These are phyloP conservation scores for Rutpela maculata DNA, from an alignment of 2,888 invertebrate species.

Conservation along the genomic window DNA sequence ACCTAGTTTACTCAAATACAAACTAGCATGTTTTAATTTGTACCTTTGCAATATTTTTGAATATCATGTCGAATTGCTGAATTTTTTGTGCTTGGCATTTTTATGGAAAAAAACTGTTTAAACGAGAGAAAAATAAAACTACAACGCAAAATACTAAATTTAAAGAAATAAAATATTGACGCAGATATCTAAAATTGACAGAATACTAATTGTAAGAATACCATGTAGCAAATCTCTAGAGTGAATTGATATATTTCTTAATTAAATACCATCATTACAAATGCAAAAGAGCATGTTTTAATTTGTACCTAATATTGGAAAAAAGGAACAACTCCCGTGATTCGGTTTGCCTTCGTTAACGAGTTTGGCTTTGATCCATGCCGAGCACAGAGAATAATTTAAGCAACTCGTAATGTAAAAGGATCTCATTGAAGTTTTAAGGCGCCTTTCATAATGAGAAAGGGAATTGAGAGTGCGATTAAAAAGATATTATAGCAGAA, in stretches of 20 bases:
- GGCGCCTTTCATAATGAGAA: slow-evolving; percentile 32
- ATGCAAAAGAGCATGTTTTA: neutral
- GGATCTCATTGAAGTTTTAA: slow-evolving; percentile 34
- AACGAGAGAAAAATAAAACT: too few species aligned
- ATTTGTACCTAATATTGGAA: neutral
- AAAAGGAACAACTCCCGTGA: neutral
- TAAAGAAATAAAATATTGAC: too few species aligned
- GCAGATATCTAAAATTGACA: too few species aligned
- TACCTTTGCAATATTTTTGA: too few species aligned
- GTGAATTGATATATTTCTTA: neutral
- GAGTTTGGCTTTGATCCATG: neutral
- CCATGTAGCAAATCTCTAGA: too few species aligned
- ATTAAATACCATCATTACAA: neutral
- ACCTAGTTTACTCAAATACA: too few species aligned
- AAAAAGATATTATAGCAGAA: slow-evolving; percentile 50
- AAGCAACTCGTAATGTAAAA: slow-evolving; percentile 30
- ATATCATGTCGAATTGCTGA: too few species aligned
- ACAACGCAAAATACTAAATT: too few species aligned
- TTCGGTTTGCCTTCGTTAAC: slow-evolving; percentile 25
- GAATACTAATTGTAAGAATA: too few species aligned
- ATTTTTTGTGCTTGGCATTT: too few species aligned
- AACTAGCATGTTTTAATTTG: too few species aligned
- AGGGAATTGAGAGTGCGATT: slow-evolving; percentile 51
- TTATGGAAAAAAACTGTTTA: too few species aligned
- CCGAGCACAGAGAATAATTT: slow-evolving; percentile 23